Base-by-base conservation (phyloP, 2,888 invertebrate species). In the Chymomyza amoena region DNA sequence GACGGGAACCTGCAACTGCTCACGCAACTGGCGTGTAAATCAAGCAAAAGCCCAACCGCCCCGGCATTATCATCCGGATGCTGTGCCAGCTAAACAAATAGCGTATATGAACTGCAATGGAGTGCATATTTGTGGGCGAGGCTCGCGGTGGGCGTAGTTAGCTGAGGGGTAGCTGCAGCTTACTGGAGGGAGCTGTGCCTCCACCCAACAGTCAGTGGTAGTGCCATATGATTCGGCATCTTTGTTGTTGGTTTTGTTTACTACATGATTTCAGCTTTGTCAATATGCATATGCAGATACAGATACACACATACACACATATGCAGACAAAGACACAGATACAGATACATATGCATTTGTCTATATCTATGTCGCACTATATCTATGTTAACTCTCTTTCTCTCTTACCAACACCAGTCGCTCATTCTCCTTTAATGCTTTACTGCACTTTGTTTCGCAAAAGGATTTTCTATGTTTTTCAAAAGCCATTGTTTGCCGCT, bases 381-480 rank as follows among this genome's bases (percentile, higher is more conserved):
- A 6, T 36, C 39, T 5, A 32, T 45, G 39, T 32, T 9, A 7
- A 6, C 32, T 32, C 13, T 13, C 25, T 18, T 4, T 13, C 62
- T 57, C 59, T 61, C 61, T 69, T 60, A 32, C 6, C 32, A 32
- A 32, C 32, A 32, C 32, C n/a, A n/a, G n/a, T 32, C 32, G 6
- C 32, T 9, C 9, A 32, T 32, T 6, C 39, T 45, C 13, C 39
- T 45, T 45, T 13, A 45, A 45, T 45, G 39, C 39, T 45, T 45
- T 45, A 15, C 66, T 82, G 75, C 75, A 77, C 80, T 85, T 82
- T 87, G 81, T 87, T 85, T 76, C 68, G 83, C 83, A 84, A 85
- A 84, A 79, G 88, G 84, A 85, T 84, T 87, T 84, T 85, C 84
- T 70, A 76, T 85, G 84, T 84, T 87, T 83, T 85, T 69, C 73